phyloP scores from a whole-genome alignment of 2,888 invertebrate species.

The Chymomyza fuscimana region DNA sequence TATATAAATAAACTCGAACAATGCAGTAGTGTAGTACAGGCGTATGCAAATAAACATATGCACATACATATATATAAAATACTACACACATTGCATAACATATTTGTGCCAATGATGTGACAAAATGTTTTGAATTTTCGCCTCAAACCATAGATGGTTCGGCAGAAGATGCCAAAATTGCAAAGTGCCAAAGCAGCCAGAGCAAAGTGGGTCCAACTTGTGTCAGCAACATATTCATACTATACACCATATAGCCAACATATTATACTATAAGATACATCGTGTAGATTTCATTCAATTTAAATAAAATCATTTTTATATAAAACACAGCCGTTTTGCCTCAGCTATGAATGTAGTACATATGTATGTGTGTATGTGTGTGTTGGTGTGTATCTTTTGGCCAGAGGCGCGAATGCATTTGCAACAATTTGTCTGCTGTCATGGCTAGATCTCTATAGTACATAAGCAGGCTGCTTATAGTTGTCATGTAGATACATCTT shows the following conservation, averaged over 20 bases:
- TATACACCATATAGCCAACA: conserved; percentile 12
- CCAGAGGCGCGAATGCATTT: conserved; percentile 33
- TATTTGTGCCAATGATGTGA: conserved; percentile 63
- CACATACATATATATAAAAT: no score
- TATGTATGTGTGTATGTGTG: no score
- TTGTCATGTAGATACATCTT: conserved; percentile 43
- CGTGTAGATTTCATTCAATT: conserved; percentile 57
- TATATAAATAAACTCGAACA: conserved; percentile 69
- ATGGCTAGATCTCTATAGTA: conserved; percentile 26
- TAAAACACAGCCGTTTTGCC: background rate
- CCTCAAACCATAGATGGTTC: conserved; percentile 74
- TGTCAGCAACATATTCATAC: conserved; percentile 20
- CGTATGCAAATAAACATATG: background rate
- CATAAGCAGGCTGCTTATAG: conserved; percentile 44
- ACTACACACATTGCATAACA: conserved; percentile 22
- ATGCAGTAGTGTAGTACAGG: conserved; percentile 55
- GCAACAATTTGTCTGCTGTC: conserved; percentile 60
- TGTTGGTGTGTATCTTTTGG: background rate
- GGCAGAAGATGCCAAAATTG: conserved; percentile 46
- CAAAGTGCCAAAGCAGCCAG: background rate
- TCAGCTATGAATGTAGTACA: background rate
- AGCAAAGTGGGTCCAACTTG: background rate
- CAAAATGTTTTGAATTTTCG: conserved; percentile 46
- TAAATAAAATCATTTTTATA: conserved; percentile 45
- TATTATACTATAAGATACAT: conserved; percentile 28